Base-by-base conservation (phyloP, 2,888 invertebrate species). In the Galerucella pusilla region DNA sequence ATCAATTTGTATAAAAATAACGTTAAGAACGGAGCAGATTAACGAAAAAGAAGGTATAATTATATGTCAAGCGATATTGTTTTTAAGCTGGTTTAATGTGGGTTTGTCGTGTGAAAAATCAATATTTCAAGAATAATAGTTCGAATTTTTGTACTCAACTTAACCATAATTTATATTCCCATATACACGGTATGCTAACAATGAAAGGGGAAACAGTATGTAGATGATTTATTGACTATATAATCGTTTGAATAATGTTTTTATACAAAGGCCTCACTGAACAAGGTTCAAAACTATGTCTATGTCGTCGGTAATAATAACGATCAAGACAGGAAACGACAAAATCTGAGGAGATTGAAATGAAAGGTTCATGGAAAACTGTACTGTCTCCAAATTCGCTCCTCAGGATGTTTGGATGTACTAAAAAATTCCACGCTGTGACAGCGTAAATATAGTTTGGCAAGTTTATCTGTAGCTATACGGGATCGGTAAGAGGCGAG, bases 31-130 rank as follows among this genome's bases (percentile, higher is more conserved):
- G 49, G 2, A 49, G 16, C 35, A 45, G n/a, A 45, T 12, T n/a
- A 11, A 61, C 35, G 9, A 65, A 7, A 46, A 65, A 20, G n/a
- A 65, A 20, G 10, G 46, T 46, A 65, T 46, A 46, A 65, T 64
- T 45, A 64, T 45, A n/a, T 65, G 46, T 65, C 46, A 16, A 46
- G 64, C 16, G 20, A 16, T 65, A 45, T 65, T 45, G 64, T 46
- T 45, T 46, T 16, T 65, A 45, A 35, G 35, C 16, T 16, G 16
- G 60, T 42, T 46, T 65, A 65, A 65, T 65, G 64, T 16, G 28
- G 45, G 64, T 65, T 65, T 65, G 20, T 65, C 64, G 64, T 65
- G 64, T 16, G 46, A 3, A 6, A 11, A 46, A 65, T 65, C 64
- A 65, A 65, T 65, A 25, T 65, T 65, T 46, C 46, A 65, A 61